phyloP scores from a whole-genome alignment of 2,797 vertebrate species.

The Hirundo rustica region DNA sequence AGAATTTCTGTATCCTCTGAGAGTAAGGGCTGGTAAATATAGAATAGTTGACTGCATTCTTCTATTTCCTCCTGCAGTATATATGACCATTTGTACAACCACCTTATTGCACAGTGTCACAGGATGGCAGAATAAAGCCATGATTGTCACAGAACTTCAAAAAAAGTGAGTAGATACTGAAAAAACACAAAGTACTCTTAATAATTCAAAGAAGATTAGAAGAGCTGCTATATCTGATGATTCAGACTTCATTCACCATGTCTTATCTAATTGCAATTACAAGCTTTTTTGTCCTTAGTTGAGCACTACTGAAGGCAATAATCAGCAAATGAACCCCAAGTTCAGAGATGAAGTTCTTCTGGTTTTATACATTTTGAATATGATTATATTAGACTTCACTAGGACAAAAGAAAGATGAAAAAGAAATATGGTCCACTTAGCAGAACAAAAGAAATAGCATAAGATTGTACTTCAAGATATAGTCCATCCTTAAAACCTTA shows the following conservation, averaged over 20 bases:
- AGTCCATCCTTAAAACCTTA: not conserved
- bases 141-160: not conserved
- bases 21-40: not conserved
- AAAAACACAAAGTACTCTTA: not conserved
- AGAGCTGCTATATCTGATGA: not conserved
- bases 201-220: not conserved
- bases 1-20: not conserved
- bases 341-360: not conserved
- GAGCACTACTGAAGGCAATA: not conserved
- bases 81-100: not conserved
- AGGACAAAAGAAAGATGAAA: not conserved
- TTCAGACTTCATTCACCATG: not conserved
- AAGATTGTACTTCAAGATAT: not conserved
- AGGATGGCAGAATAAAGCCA: conserved; percentile 1
- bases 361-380: not conserved
- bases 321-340: not conserved
- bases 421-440: not conserved
- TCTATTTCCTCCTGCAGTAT: not conserved
- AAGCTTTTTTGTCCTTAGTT: not conserved
- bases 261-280: not conserved
- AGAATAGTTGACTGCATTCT: not conserved
- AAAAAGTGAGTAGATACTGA: not conserved
- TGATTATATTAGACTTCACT: not conserved
- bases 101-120: not conserved
- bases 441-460: not conserved